Base-by-base conservation (phyloP, 2,113 vertebrate species). In the Platichthys flesus region DNA sequence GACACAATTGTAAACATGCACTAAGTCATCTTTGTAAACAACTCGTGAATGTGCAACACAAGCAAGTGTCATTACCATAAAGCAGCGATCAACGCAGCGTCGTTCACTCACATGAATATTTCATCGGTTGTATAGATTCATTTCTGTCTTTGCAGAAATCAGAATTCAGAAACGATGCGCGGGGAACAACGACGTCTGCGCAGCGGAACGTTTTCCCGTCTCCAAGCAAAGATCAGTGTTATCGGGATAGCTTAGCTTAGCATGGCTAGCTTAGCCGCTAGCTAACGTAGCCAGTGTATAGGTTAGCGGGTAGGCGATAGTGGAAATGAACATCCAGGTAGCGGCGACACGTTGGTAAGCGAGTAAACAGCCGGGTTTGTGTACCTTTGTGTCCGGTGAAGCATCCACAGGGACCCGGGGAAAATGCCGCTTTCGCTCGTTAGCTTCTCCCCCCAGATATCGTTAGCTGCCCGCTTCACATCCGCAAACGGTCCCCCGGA, bases 401-500 rank as follows among this genome's bases (percentile, higher is more conserved):
- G 24, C 20, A 20, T 54, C 18, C 18, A 3, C 8, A 3, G 2
- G 9, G 20, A 21, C 7, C 15, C 21, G 2, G 21, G 3, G 23
- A 18, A 47, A 52, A 73, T 10, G 4, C 9, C 7, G 45, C 21
- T n/a, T 15, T 28, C 14, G 47, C 18, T 51, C 18, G 65, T 70
- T 71, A 85, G 78, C 68, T 68, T 14, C 56, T 71, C 72, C 73
- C 35, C 23, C 62, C 26, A 35, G 47, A 70, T n/a, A 59, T 16
- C 68, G 76, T 1, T 24, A 16, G 57, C 47, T 80, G 24, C 45
- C 68, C 14, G 76, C 69, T 49, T 83, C 74, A 81, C 85, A 88
- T 89, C 90, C 81, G 85, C 78, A 84, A 59, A 81, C 71, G 64
- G 68, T 31, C 67, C 67, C 81, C 70, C 37, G 82, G 57, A 61